phyloP scores from a whole-genome alignment of 2,797 vertebrate species.

The Cyclopterus lumpus region DNA sequence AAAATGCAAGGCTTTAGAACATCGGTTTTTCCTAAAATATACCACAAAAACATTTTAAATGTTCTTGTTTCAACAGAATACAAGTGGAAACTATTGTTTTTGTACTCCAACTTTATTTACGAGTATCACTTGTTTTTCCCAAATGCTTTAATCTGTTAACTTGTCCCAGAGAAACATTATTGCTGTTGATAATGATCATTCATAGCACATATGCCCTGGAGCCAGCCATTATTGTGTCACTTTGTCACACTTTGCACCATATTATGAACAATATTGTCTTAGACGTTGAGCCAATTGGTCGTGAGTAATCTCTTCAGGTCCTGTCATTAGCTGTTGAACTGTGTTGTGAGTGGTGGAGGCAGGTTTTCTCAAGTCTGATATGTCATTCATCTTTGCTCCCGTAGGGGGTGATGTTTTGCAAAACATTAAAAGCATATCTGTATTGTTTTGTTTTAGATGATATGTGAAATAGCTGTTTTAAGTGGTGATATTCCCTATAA shows the following conservation, averaged over 20 bases:
- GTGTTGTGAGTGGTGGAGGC: background rate
- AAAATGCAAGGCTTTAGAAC: background rate
- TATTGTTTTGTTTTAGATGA: slow-evolving; percentile 8
- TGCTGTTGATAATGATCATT: slow-evolving; percentile 14
- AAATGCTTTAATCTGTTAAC: slow-evolving; percentile 6
- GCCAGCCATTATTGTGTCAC: slow-evolving; percentile 9
- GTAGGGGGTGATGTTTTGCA: slow-evolving; percentile 14
- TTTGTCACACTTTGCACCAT: slow-evolving; percentile 27
- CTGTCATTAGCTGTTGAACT: slow-evolving; percentile 13
- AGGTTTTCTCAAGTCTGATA: slow-evolving; percentile 7
- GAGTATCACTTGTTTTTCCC: slow-evolving; percentile 2
- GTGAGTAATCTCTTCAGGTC: slow-evolving; percentile 15
- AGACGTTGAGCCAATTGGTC: slow-evolving; percentile 16
- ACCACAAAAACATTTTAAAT: background rate
- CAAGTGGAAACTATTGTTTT: too few relatives aligned
- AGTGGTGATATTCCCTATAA: slow-evolving; percentile 16
- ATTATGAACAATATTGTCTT: slow-evolving; percentile 28
- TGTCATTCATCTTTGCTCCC: slow-evolving; percentile 12
- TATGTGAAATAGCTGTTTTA: slow-evolving; percentile 24
- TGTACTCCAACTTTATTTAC: slow-evolving; percentile 9
- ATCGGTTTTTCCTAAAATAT: background rate
- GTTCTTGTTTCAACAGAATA: background rate
- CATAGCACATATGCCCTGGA: background rate
- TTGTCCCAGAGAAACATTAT: slow-evolving; percentile 9
- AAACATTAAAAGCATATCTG: background rate